Conservation (phyloP, 2,113 vertebrate species). For the Dermatemys mawii region DNA sequence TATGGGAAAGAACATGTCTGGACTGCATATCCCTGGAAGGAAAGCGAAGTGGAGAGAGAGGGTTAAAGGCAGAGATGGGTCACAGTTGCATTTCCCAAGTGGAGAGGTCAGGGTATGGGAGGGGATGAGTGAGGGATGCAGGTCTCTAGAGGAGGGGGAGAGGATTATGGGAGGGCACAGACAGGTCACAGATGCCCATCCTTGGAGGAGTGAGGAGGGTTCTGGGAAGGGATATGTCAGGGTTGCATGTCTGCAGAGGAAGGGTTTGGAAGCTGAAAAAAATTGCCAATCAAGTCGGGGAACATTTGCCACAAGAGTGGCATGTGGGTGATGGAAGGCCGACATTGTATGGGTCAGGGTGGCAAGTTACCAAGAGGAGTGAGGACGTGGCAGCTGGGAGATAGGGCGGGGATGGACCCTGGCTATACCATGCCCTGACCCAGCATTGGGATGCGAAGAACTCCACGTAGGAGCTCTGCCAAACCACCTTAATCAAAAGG, state of each 20-base stretch:
- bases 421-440: not conserved
- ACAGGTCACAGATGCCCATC: not conserved
- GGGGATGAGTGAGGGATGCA: not conserved
- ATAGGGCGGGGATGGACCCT: not conserved
- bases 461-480: not conserved
- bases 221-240: not conserved
- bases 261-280: not conserved
- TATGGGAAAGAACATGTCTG: not conserved
- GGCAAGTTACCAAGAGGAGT: not conserved
- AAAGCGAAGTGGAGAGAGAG: not conserved
- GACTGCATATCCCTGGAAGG: not conserved
- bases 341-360: not conserved
- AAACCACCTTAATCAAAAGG: constrained; percentile 54
- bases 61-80: not conserved
- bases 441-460: not conserved
- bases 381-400: not conserved
- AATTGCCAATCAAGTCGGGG: not conserved
- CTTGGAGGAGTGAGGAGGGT: not conserved
- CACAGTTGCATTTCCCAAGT: not conserved
- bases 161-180: not conserved
- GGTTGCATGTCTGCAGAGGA: not conserved
- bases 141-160: not conserved
- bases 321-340: not conserved
- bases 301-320: not conserved
- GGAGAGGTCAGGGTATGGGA: not conserved